phyloP scores from a whole-genome alignment of 2,888 invertebrate species.

The Morinoia aosen region DNA sequence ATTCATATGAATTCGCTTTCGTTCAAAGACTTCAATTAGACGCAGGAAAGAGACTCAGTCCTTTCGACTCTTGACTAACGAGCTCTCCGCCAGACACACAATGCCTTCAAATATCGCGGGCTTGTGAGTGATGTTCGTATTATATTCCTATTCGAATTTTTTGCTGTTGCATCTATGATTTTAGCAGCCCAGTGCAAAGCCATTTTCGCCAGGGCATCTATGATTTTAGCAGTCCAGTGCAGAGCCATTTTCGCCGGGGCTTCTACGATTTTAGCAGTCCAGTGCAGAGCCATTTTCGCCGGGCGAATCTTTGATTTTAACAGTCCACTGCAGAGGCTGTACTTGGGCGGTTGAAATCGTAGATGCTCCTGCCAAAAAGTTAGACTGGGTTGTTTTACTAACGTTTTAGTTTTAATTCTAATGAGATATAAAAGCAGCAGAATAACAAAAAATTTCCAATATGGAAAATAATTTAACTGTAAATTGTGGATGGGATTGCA shows the following conservation, averaged over 20 bases:
- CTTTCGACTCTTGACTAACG: background rate
- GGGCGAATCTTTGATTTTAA: too few species aligned
- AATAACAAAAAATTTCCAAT: background rate
- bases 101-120: background rate
- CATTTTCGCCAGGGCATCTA: too few species aligned
- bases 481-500: background rate
- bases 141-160: background rate
- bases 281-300: too few species aligned
- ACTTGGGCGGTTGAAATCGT: too few species aligned
- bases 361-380: too few species aligned
- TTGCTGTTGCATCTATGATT: too few species aligned
- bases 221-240: too few species aligned
- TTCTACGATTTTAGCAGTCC: too few species aligned
- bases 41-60: background rate
- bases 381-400: background rate
- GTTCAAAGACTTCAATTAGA: conserved; percentile 8
- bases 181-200: too few species aligned
- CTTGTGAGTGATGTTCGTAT: background rate
- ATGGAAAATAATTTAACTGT: background rate
- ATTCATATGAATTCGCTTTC: background rate
- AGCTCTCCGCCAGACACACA: background rate
- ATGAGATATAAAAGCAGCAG: background rate
- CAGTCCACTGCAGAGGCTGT: too few species aligned
- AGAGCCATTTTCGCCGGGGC: too few species aligned
- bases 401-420: background rate